Evolutionary conservation across 2,888 invertebrate species (phyloP), one percentile per base, ranked within the genome.

Genomic region (Cheilosia pagana): DNA sequence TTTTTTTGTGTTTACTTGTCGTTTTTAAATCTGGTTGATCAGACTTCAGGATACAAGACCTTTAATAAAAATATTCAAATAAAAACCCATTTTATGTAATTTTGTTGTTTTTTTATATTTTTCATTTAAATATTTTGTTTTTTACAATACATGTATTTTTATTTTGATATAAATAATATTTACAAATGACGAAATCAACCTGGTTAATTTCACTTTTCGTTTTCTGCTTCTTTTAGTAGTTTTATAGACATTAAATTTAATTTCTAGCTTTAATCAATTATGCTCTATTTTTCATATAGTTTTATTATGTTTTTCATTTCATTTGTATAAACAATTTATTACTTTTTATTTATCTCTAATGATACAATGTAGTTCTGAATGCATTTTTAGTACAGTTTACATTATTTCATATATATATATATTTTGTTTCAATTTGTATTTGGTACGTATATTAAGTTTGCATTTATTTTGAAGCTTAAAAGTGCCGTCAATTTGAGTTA

Each of bases 101-200:
- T 72, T 12, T 43, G 10, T 45, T 74, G n/a, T 45, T 16, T 41
- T 55, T 74, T 39, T 48, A 76, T 76, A 19, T 68, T 52, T 57
- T 65, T 83, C 35, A 8, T 83, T 81, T 70, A 50, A 6, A 19
- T 45, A 19, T 70, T 70, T 76, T 71, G 67, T 87, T 87, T 88
- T 88, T 88, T 89, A 89, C 88, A 88, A 87, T 89, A 88, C 87
- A 88, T 88, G 87, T 85, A 87, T 78, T 60, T 71, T 85, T 77
- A 74, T 76, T 82, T 81, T 87, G 87, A 86, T 88, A 83, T 88
- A 86, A 86, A 76, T 81, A 85, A 86, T 85, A 88, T 86, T 87
- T 87, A 87, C 79, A 86, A 83, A 77, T 78, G 35, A 82, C 87
- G 88, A 87, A 87, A 87, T 87, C 89, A 88, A 87, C 81, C 83